These are phyloP conservation scores for Phymatocera aterrima DNA, from an alignment of 2,888 invertebrate species.

Conservation along the genomic window DNA sequence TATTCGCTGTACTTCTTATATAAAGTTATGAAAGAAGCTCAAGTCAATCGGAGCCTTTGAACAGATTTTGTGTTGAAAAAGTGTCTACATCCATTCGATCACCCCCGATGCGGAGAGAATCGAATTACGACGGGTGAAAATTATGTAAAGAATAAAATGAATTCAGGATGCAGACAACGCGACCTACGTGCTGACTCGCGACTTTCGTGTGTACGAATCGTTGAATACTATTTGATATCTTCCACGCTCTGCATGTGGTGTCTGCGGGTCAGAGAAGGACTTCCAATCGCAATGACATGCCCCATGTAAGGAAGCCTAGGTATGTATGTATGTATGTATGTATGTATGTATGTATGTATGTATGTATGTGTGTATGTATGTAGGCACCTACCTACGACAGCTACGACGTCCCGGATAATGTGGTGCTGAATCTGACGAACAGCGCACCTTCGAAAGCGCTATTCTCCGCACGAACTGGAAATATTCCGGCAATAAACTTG, in stretches of 20 bases:
- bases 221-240: too few species aligned
- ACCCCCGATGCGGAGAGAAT: too few species aligned
- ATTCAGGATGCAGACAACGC: too few species aligned
- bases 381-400: neutral
- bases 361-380: neutral
- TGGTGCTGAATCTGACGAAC: neutral
- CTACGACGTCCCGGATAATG: neutral
- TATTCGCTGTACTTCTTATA: neutral
- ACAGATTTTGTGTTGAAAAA: too few species aligned
- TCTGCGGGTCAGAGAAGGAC: neutral
- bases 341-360: neutral
- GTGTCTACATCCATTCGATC: too few species aligned
- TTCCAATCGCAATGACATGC: too few species aligned
- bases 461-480: neutral
- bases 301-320: too few species aligned
- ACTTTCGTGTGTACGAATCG: neutral
- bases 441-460: neutral
- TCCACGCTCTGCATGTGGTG: conserved; percentile 1
- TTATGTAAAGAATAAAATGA: too few species aligned
- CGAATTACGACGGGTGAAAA: too few species aligned
- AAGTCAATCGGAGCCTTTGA: neutral
- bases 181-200: too few species aligned
- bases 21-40: neutral
- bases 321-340: neutral
- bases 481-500: conserved; percentile 16